Evolutionary conservation across 2,113 vertebrate genomes (phyloP), one percentile per base, ranked within the genome.

Genomic region (Nothoprocta pentlandii): DNA sequence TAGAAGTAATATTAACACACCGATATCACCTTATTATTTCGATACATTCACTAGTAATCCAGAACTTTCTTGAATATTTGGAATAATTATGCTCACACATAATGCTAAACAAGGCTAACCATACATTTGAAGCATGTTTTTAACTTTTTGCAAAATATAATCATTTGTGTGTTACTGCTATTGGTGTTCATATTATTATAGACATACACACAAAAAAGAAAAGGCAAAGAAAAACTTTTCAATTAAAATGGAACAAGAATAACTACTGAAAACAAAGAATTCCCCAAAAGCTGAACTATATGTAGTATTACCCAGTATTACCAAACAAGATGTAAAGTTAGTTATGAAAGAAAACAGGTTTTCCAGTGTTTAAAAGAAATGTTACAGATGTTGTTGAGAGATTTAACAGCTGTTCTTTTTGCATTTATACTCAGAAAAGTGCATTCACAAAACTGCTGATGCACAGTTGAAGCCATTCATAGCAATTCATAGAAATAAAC

Each of bases 321-420:
- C 12, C 53, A 34, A 85, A 19, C 23, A 67, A 80, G 61, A 81
- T 85, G 53, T 93, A 93, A 95, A 91, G 78, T 91, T 96, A 94
- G 90, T 90, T 12, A 80, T 80, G 68, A 96, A 85, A 90, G 49
- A 85, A 19, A 95, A 36, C 36, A 94, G 59, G 91, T 95, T 97
- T 96, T 44, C 85, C 44, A 92, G 67, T 92, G 76, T 92, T 96
- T 96, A 87, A 92, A 96, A 76, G 77, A 96, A 82, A 78, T 87
- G 89, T 96, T 97, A 97, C 93, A 97, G 95, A 96, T 95, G 91
- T 96, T 97, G 78, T 87, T 53, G 46, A 88, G 92, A 97, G 75
- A 94, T 79, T 94, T 87, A 95, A 94, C 93, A 97, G 87, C 96
- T 98, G 95, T 85, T 97, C 87, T 95, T 87, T 97, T 95, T 91